Evolutionary conservation across 1,140 invertebrate species (phyloP).

Genomic region (Drosophila yakuba): DNA sequence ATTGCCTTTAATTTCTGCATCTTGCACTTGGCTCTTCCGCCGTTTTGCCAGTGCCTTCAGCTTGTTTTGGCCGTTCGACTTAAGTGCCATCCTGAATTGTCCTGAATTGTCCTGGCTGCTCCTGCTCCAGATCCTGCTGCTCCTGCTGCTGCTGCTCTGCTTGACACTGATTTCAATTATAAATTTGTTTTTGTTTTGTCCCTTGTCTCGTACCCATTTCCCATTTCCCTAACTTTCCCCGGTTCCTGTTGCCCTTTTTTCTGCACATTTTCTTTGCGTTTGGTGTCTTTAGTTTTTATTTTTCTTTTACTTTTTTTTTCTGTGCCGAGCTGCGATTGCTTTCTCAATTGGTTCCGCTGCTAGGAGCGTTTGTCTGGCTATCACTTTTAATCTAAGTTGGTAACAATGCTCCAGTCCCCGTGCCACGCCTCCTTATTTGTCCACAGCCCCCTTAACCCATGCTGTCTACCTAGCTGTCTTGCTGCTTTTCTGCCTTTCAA

Average conservation of each 20-base stretch:
- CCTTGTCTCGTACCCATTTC: slow-evolving; percentile 21
- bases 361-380: slow-evolving; percentile 57
- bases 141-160: slow-evolving; percentile 22
- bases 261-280: background rate
- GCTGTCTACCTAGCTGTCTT: background rate
- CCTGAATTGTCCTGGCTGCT: slow-evolving; percentile 29
- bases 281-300: background rate
- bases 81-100: slow-evolving; percentile 57
- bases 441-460: background rate
- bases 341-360: slow-evolving; percentile 63
- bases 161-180: slow-evolving; percentile 82
- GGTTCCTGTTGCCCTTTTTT: background rate
- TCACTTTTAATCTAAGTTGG: slow-evolving; percentile 75
- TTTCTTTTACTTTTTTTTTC: slow-evolving; percentile 1
- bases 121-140: slow-evolving; percentile 5
- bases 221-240: slow-evolving; percentile 21
- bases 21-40: slow-evolving; percentile 28
- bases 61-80: slow-evolving; percentile 48
- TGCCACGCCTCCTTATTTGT: background rate
- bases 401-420: slow-evolving; percentile 40
- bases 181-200: slow-evolving; percentile 59
- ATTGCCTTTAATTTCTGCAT: slow-evolving; percentile 41
- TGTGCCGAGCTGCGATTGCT: slow-evolving; percentile 52
- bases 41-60: slow-evolving; percentile 3
- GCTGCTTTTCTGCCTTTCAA: too few species aligned